These are phyloP conservation scores for Lepidurus apus DNA, from an alignment of 1,140 invertebrate genomes.

Conservation along the genomic window DNA sequence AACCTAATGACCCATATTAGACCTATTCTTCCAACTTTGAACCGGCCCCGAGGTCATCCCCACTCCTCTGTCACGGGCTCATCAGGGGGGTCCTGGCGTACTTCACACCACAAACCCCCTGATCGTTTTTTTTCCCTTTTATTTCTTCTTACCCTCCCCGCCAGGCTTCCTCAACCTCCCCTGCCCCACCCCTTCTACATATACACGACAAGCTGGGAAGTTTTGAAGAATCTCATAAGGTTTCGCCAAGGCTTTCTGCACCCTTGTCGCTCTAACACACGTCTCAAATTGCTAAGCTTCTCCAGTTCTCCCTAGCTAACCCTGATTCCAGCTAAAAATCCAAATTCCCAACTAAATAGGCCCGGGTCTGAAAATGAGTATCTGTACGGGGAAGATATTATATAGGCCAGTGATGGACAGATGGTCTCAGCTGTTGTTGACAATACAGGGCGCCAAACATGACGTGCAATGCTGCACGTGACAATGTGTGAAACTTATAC, in stretches of 20 bases:
- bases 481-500: conserved; percentile 15
- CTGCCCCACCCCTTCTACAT: not conserved
- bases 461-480: conserved; percentile 17
- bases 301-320: not conserved
- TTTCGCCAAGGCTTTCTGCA: conserved; percentile 8
- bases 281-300: conserved; percentile 18
- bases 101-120: not conserved
- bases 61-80: not conserved
- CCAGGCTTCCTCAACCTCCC: not conserved
- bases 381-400: not conserved
- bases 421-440: conserved; percentile 21
- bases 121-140: not conserved
- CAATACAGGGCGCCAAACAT: conserved; percentile 17
- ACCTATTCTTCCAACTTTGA: conserved; percentile 11
- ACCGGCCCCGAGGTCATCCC: not conserved
- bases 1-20: conserved; percentile 15
- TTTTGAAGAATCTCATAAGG: not conserved
- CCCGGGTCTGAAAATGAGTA: not conserved
- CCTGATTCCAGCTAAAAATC: conserved; percentile 21
- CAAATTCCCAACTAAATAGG: not conserved
- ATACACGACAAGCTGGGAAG: not conserved
- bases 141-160: not conserved
- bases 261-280: not conserved
- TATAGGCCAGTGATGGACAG: conserved; percentile 9
- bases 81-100: not conserved